Conservation (phyloP, 1,140 invertebrate species). For the Lepeophtheirus salmonis region DNA sequence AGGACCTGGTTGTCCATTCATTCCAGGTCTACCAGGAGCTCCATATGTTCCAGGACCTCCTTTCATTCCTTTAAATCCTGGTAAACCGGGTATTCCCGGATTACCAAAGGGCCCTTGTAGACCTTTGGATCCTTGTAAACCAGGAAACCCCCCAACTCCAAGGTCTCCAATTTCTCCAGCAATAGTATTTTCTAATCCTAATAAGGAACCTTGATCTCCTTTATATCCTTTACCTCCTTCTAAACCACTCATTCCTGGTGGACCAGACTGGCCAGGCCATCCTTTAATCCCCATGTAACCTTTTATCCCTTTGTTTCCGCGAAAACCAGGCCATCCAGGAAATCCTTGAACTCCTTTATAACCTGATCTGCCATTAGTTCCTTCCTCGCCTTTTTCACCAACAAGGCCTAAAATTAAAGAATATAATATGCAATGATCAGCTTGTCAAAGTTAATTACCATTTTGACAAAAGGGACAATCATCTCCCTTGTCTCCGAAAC, state of each 20-base stretch:
- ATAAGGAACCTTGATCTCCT: conserved; percentile 19
- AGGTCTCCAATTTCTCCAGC: conserved; percentile 37
- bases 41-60: conserved; percentile 2
- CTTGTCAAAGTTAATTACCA: too few species aligned
- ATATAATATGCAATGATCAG: too few species aligned
- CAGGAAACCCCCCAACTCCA: conserved; percentile 30
- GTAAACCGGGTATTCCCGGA: conserved; percentile 33
- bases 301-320: conserved; percentile 38
- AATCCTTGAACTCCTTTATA: conserved; percentile 9
- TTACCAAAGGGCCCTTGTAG: conserved; percentile 40
- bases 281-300: conserved; percentile 38
- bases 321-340: conserved; percentile 20
- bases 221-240: conserved; percentile 28
- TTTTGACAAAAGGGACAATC: conserved; percentile 7
- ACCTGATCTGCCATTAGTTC: conserved; percentile 14
- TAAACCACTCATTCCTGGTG: conserved; percentile 30
- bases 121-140: conserved; percentile 20
- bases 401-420: background rate
- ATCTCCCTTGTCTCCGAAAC: background rate
- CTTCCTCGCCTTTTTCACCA: conserved; percentile 16
- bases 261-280: conserved; percentile 36
- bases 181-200: conserved; percentile 37
- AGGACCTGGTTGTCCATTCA: conserved; percentile 41
- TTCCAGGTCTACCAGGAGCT: conserved; percentile 34
- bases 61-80: conserved; percentile 33